Base-by-base conservation (phyloP, 1,140 invertebrate genomes). In the Pseudomyrmex concolor region DNA sequence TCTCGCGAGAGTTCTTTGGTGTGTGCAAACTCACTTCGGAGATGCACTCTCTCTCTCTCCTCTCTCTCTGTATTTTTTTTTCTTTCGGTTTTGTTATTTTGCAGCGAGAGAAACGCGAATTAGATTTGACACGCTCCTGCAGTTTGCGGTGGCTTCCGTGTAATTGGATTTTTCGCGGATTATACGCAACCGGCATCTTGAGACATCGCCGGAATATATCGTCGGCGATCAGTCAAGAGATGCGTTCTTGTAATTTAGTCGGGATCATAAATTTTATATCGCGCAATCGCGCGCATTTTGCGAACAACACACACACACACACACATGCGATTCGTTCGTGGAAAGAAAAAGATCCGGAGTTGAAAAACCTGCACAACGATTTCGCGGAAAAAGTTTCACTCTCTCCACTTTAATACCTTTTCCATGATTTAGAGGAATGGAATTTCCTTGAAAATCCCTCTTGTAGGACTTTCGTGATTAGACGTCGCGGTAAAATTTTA, bases 151-250 rank as follows among this genome's bases (percentile, higher is more conserved):
- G 72, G 72, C 73, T 76, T 64, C 73, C 73, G 48, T 43, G 48
- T 76, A 76, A 76, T 76, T 76, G 7, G 60, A 76, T 76, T 76
- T 76, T 76, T 48, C 48, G 48, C 60, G 73, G 48, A 76, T 76
- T 76, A 76, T 59, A 73, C 71, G 57, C 34, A 34, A 34, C 19
- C 45, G 22, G n/a, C 25, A 48, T 51, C 73, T 76, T 34, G 34
- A 76, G 72, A 76, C 60, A 7, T 17, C 45, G 48, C 51, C 51
- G 22, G 45, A 17, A 62, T 51, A 74, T 74, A 25, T 2, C 25
- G 54, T n/a, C 4, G 62, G n/a, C n/a, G 22, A 51, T 76, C 48
- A 2, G 51, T 76, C 60, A 25, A 62, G 43, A 63, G 34, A 34
- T 34, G 34, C 34, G 34, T 34, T 34, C 34, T 34, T 34, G 34